A percentile compares a stretch with the other conserved stretches of the same genome.
Conservation (phyloP, 2,113 vertebrate genomes). For the Saguinus midas region DNA sequence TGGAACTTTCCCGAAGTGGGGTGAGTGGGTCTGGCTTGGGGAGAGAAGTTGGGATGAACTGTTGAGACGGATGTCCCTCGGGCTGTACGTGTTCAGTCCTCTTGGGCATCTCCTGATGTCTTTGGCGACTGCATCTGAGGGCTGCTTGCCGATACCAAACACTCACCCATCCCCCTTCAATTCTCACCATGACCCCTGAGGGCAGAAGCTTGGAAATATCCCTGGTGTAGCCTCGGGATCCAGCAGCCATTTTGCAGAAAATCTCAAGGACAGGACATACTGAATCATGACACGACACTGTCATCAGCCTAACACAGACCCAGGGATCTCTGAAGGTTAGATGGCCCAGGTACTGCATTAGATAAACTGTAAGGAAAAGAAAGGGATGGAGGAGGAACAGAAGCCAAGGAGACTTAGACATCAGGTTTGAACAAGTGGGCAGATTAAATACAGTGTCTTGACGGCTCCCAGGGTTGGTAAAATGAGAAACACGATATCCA, state of each 20-base stretch:
- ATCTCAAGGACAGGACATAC: rapidly evolving
- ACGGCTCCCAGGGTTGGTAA: neutral
- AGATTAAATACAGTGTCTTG: neutral
- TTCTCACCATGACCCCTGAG: neutral
- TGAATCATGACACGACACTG: no score
- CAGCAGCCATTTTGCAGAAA: neutral
- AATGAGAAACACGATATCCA: neutral
- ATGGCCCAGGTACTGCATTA: neutral
- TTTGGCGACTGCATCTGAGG: neutral
- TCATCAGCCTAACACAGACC: no score
- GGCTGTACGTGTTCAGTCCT: neutral
- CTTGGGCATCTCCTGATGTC: rapidly evolving
- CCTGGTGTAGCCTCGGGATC: neutral
- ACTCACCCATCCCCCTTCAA: neutral
- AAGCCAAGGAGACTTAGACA: neutral
- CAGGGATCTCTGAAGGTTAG: neutral
- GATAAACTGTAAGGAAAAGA: neutral
- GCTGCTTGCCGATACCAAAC: neutral
- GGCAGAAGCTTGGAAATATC: neutral
- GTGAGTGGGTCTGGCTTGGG: rapidly evolving
- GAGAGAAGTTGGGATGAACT: neutral
- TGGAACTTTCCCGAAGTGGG: neutral
- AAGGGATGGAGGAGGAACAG: neutral
- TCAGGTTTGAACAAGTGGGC: neutral
- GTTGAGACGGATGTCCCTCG: neutral